A percentile compares a stretch with the other conserved stretches of the same genome.
These are phyloP conservation scores for Himalopsyche anomala DNA, from an alignment of 2,888 invertebrate species.

Conservation along the genomic window DNA sequence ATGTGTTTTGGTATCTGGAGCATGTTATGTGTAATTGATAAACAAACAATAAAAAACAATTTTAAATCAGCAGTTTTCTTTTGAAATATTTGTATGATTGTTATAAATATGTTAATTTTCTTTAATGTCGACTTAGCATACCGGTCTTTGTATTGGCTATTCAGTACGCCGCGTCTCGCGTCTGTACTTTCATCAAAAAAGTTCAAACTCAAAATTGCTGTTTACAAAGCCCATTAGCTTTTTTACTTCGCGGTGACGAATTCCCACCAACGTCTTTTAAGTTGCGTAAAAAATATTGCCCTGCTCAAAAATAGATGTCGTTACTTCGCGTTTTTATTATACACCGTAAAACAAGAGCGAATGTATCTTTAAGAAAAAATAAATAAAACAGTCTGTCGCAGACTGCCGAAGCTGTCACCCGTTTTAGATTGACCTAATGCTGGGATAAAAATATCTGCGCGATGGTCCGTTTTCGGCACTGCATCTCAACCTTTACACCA, in stretches of 20 bases:
- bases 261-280: slow-evolving; percentile 37
- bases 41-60: too few species aligned
- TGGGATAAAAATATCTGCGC: slow-evolving; percentile 56
- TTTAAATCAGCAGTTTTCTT: too few species aligned
- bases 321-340: slow-evolving; percentile 39
- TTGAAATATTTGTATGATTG: too few species aligned
- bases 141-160: too few species aligned
- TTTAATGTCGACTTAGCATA: too few species aligned
- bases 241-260: slow-evolving; percentile 18
- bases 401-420: slow-evolving; percentile 60
- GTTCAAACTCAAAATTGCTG: too few species aligned
- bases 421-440: slow-evolving; percentile 65
- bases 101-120: too few species aligned
- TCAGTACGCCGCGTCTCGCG: too few species aligned
- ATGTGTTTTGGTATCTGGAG: too few species aligned
- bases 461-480: slow-evolving; percentile 58
- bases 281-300: slow-evolving; percentile 31
- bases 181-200: too few species aligned
- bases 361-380: slow-evolving; percentile 45
- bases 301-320: slow-evolving; percentile 31
- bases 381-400: slow-evolving; percentile 57
- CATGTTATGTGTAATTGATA: too few species aligned
- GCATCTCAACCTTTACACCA: slow-evolving; percentile 8
- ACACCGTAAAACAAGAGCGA: slow-evolving; percentile 37
- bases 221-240: slow-evolving; percentile 2